Evolutionary conservation across 2,113 vertebrate genomes (phyloP).

Genomic region (Microtus richardsoni): DNA sequence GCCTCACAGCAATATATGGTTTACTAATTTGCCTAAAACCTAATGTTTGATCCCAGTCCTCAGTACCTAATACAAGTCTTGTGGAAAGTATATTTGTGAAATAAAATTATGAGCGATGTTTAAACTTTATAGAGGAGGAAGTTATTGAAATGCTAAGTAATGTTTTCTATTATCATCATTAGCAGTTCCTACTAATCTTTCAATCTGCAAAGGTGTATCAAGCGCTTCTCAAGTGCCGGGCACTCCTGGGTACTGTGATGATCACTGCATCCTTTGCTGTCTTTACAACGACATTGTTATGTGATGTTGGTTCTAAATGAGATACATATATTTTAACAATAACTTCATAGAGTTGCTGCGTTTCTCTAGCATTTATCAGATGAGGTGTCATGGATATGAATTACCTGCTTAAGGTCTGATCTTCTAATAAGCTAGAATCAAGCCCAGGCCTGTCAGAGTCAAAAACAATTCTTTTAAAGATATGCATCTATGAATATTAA

Average conservation of each 20-base stretch:
- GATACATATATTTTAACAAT: not conserved
- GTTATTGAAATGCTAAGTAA: not conserved
- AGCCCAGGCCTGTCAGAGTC: not conserved
- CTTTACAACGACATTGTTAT: not conserved
- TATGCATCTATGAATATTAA: not conserved
- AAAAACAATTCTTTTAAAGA: slow-evolving; percentile 2
- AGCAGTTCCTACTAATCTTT: not conserved
- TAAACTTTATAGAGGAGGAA: not conserved
- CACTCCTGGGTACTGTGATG: not conserved
- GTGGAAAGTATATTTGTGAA: not conserved
- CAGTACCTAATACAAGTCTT: not conserved
- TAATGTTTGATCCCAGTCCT: not conserved
- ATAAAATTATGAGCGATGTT: not conserved
- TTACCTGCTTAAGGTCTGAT: not conserved
- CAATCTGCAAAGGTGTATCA: not conserved
- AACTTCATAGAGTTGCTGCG: not conserved
- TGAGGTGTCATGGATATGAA: not conserved
- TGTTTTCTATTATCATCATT: not conserved
- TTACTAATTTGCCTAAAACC: not conserved
- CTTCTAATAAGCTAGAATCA: not conserved
- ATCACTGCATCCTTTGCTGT: not conserved
- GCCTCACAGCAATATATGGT: not conserved
- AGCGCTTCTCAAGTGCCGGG: not conserved
- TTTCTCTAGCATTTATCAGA: not conserved
- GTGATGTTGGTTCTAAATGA: not conserved